Evolutionary conservation across 2,797 vertebrate genomes (phyloP).

Genomic region (Acanthurus tractus): DNA sequence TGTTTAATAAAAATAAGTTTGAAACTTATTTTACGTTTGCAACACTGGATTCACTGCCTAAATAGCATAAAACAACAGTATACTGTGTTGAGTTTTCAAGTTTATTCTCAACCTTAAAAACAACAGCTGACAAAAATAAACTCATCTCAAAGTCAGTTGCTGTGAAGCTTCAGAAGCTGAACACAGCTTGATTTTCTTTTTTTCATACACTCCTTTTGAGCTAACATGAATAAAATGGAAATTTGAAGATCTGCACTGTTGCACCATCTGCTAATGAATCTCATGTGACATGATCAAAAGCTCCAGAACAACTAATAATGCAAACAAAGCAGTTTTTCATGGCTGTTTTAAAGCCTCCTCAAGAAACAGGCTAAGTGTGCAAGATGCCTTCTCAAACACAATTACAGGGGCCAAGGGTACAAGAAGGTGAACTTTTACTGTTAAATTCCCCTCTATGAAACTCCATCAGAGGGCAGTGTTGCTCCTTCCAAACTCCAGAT

Average conservation of each 20-base stretch:
- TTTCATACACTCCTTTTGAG: too few species aligned
- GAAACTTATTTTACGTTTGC: neutral
- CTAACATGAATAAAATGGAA: neutral
- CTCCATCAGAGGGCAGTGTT: slow-evolving; percentile 63
- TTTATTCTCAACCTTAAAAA: neutral
- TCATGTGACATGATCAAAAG: neutral
- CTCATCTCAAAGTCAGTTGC: neutral
- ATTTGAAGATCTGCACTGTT: neutral
- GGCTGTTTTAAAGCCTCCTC: neutral
- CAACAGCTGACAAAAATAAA: neutral
- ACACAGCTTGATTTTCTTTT: neutral
- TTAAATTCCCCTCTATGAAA: neutral
- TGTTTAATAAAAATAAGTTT: neutral
- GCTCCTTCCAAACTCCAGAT: slow-evolving; percentile 9
- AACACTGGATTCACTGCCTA: slow-evolving; percentile 1
- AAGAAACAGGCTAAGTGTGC: neutral
- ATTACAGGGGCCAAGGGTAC: neutral
- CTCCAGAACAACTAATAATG: neutral
- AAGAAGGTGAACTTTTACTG: neutral
- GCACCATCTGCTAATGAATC: neutral
- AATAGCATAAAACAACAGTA: neutral
- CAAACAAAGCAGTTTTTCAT: neutral
- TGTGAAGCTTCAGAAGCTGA: neutral
- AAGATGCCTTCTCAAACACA: neutral
- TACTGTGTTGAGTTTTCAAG: neutral